Evolutionary conservation across 2,797 vertebrate genomes (phyloP).

Genomic region (Remorina albescens): DNA sequence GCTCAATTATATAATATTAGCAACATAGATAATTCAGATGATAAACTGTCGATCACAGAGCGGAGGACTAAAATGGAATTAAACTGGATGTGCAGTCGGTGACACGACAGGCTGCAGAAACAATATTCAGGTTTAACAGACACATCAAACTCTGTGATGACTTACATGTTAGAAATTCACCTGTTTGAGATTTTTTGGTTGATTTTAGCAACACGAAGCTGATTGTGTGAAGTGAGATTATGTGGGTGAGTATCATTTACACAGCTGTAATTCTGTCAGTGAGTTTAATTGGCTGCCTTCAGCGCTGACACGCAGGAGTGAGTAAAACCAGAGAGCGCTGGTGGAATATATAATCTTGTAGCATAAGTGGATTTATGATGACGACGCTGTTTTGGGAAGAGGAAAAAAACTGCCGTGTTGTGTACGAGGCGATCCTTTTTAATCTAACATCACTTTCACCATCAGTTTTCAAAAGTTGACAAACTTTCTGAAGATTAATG

Average conservation of each 20-base stretch:
- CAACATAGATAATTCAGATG: constrained; percentile 40
- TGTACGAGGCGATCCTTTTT: background rate
- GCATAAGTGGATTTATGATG: background rate
- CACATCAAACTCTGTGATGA: constrained; percentile 38
- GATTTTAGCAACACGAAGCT: constrained; percentile 15
- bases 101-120: constrained; percentile 44
- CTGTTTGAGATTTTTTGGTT: too few relatives aligned
- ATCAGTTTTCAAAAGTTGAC: background rate
- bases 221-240: too few relatives aligned
- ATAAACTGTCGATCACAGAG: constrained; percentile 60
- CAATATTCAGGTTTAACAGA: constrained; percentile 40
- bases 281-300: constrained; percentile 13
- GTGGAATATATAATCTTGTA: background rate
- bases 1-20: constrained; percentile 54
- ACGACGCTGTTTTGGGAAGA: background rate
- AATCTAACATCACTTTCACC: background rate
- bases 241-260: background rate
- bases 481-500: background rate
- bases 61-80: constrained; percentile 34
- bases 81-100: too few relatives aligned
- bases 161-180: constrained; percentile 31
- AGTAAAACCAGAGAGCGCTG: background rate
- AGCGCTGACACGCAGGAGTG: background rate
- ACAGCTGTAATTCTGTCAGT: constrained; percentile 9
- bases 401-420: background rate